These are phyloP conservation scores for Hylomyscus alleni DNA, from an alignment of 2,797 vertebrate genomes.

Conservation along the genomic window DNA sequence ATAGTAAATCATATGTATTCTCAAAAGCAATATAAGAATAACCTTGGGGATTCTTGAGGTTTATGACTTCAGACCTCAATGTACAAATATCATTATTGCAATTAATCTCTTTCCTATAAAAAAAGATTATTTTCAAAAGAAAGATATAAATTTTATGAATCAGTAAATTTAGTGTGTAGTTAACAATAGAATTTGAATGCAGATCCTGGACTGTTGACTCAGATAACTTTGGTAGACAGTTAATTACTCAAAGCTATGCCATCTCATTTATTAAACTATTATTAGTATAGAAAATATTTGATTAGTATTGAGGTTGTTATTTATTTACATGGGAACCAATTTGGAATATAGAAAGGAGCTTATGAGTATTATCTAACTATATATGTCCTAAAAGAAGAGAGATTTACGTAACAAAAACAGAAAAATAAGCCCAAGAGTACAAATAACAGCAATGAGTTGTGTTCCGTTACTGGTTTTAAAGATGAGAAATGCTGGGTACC, in stretches of 20 bases:
- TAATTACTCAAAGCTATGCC: not conserved
- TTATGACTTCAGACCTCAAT: not conserved
- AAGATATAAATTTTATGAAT: not conserved
- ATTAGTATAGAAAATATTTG: not conserved
- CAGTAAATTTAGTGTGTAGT: not conserved
- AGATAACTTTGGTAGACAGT: not conserved
- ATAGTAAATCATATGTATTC: not conserved
- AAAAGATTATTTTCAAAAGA: not conserved
- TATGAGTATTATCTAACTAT: not conserved
- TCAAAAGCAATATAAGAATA: not conserved
- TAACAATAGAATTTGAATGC: conserved; percentile 36
- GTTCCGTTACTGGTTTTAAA: not conserved
- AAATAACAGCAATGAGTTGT: not conserved
- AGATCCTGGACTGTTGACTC: not conserved
- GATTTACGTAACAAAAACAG: not conserved
- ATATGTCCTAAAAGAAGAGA: not conserved
- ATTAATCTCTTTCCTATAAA: not conserved
- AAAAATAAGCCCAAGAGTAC: not conserved
- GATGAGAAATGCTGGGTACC: too few species aligned
- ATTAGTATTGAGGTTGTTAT: not conserved
- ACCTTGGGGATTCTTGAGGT: not conserved
- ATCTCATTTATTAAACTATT: not conserved
- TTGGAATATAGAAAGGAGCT: not conserved
- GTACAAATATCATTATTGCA: not conserved
- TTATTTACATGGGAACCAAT: not conserved